These are phyloP conservation scores for Limanda limanda DNA, from an alignment of 2,113 vertebrate species.

Conservation along the genomic window DNA sequence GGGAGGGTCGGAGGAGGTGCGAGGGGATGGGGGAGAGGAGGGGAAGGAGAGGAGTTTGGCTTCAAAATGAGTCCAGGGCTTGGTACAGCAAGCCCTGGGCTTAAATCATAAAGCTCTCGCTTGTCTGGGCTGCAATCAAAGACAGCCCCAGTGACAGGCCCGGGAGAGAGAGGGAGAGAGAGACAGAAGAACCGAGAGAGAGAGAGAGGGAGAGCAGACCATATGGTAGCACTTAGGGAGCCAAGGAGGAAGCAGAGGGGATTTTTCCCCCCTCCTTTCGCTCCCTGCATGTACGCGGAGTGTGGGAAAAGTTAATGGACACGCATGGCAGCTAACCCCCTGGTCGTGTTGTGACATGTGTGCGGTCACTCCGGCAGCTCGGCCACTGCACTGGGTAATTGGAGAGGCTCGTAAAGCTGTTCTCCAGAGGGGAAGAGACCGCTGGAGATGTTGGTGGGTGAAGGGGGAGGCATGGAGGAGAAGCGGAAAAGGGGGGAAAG, in stretches of 20 bases:
- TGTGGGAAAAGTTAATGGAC: constrained; percentile 97
- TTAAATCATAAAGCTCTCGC: constrained; percentile 90
- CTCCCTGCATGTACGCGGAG: constrained; percentile 82
- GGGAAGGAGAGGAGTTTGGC: constrained; percentile 83
- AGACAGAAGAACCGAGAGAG: constrained; percentile 60
- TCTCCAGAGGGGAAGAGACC: constrained; percentile 71
- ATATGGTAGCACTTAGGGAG: constrained; percentile 95
- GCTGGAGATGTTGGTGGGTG: constrained; percentile 63
- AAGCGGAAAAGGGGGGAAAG: constrained; percentile 26
- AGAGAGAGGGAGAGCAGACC: constrained; percentile 76
- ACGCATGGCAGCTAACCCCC: constrained; percentile 91
- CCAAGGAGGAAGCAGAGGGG: constrained; percentile 89
- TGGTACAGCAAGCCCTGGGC: constrained; percentile 88
- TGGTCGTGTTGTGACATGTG: constrained; percentile 85
- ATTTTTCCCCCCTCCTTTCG: constrained; percentile 60
- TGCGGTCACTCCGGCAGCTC: constrained; percentile 80
- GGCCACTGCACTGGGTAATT: constrained; percentile 79
- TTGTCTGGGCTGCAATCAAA: constrained; percentile 89
- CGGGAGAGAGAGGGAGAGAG: constrained; percentile 61
- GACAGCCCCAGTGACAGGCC: constrained; percentile 77
- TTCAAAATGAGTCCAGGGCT: constrained; percentile 88
- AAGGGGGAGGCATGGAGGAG: not conserved
- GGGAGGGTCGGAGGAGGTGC: constrained; percentile 39
- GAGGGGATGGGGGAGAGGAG: constrained; percentile 21
- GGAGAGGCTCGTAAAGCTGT: constrained; percentile 81